These are phyloP conservation scores for Hippocampus comes DNA, from an alignment of 2,113 vertebrate genomes.

Conservation along the genomic window DNA sequence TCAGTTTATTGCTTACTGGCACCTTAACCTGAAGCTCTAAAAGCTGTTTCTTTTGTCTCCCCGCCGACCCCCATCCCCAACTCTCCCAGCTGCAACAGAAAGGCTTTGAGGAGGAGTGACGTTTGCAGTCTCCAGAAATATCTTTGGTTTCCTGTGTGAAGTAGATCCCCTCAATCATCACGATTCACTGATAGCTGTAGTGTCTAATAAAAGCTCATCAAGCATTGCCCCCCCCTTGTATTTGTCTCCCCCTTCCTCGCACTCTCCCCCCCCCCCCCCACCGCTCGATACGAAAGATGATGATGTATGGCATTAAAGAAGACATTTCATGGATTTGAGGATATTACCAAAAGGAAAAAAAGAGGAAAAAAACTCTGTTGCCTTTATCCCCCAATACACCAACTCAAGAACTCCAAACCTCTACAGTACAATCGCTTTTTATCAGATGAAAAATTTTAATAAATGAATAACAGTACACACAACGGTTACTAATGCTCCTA, in stretches of 20 bases:
- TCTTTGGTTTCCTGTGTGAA: constrained; percentile 32
- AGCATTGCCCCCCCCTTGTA: constrained; percentile 36
- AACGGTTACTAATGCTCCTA: no score
- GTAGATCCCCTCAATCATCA: constrained; percentile 35
- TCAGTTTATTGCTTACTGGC: constrained; percentile 12
- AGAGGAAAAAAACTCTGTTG: no score
- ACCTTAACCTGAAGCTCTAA: constrained; percentile 41
- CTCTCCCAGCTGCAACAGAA: constrained; percentile 60
- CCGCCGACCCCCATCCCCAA: constrained; percentile 13
- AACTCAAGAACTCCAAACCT: no score
- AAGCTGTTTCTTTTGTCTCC: constrained; percentile 32
- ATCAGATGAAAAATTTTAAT: no score
- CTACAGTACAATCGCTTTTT: no score
- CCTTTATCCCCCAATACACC: no score
- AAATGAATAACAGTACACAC: no score
- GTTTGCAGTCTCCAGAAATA: constrained; percentile 50
- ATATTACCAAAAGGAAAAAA: no score
- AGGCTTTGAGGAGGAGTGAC: constrained; percentile 77
- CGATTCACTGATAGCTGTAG: constrained; percentile 44
- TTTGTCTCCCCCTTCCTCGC: constrained; percentile 5
- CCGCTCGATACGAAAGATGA: no score
- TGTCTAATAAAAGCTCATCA: constrained; percentile 61
- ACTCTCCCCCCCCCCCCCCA: no score
- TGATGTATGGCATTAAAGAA: no score
- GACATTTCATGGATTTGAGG: no score